Evolutionary conservation across 2,797 vertebrate genomes (phyloP), one percentile per base, ranked within the genome.

Genomic region (Pangasius sanitwongsei): DNA sequence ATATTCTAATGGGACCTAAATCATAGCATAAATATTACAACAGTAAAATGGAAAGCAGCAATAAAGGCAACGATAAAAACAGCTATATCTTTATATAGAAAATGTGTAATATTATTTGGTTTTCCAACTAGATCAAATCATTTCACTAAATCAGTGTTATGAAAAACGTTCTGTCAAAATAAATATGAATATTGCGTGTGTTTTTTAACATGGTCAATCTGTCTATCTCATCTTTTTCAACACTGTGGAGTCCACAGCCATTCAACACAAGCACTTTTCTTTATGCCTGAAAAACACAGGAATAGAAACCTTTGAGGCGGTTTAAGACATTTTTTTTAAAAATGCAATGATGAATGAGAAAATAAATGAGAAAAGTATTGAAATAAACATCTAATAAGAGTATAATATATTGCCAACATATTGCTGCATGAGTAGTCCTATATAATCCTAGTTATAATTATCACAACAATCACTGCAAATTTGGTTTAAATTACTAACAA

Each of bases 11-110:
- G 34, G 34, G 61, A 80, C 23, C 18, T 6, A 67, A 87, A 87
- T 87, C 59, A 86, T 80, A 31, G 44, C 83, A 67, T 34, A 70
- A 84, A 67, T 85, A 63, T 74, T 84, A 83, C 69, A 88, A 59
- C 57, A 34, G 41, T 44, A 55, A 65, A 69, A 78, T 77, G 57
- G 81, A 88, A 85, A 85, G 28, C 50, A 37, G 55, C 44, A 83
- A 88, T 48, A 44, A 77, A 57, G 16, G 3, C 55, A 37, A 59
- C 15, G 12, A 61, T 74, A 61, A 53, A 88, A 83, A 75, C 37
- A 63, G 25, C 57, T 37, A n/a, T 18, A 84, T 15, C 28, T 61
- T 25, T 63, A 59, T 63, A 37, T 15, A 16, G 41, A 87, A 69
- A 41, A 87, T 55, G 31, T 80, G 61, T 37, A 37, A 81, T 65